Base-by-base conservation (phyloP, 2,113 vertebrate genomes). In the Sula dactylatra region DNA sequence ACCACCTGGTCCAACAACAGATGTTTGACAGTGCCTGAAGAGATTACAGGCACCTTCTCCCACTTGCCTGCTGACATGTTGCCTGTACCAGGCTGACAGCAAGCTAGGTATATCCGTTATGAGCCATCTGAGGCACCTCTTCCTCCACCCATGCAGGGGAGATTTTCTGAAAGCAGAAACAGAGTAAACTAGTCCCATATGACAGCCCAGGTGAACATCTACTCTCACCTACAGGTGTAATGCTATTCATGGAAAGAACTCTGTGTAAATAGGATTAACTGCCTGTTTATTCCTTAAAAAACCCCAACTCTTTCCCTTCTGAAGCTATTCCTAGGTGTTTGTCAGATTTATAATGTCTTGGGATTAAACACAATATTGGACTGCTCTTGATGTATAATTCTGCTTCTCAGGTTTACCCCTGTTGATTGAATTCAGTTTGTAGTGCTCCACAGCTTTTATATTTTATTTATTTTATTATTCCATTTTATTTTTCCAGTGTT, bases 301-400 rank as follows among this genome's bases (percentile, higher is more conserved):
- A 16, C 3, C 13, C 11, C 29, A 74, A 50, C 65, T 76, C 70
- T 50, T 56, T 38, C 42, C 61, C 61, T 34, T 92, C 79, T 45
- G 79, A 4, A 76, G 56, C 22, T 42, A 40, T 10, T 92, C 52
- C 74, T 44, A 32, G 42, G 38, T 76, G 82, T 93, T 87, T 74
- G 59, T 71, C 92, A 94, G 77, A 29, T 86, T 90, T 70, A 38
- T n/a, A 77, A 83, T 3, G 27, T 78, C 85, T 59, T 67, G 82
- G 87, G 90, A 87, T 90, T 95, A 91, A 94, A 91, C 90, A 85
- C 86, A 71, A 26, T 62, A 76, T 62, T 74, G 86, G 61, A 50
- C 67, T 67, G 93, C 74, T 90, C 88, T 90, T 95, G 91, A 96
- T 95, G 88, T 88, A 85, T 82, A 96, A 95, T 95, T 97, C 93